phyloP scores from a whole-genome alignment of 2,113 vertebrate genomes.

The Circaetus gallicus region DNA sequence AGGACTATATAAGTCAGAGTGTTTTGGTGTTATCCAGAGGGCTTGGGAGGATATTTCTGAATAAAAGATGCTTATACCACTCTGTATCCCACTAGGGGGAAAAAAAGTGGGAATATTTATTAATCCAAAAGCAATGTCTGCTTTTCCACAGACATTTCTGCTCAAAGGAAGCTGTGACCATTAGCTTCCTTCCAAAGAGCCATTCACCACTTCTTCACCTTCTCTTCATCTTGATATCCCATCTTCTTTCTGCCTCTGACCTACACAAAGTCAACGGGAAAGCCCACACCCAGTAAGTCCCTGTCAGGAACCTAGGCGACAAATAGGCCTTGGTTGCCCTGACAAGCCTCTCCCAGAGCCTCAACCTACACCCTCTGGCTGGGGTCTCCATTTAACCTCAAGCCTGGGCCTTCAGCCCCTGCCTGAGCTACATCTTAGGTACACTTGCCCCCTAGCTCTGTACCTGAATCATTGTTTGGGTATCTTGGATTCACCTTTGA shows the following conservation, averaged over 20 bases:
- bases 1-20: neutral
- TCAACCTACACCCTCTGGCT: neutral
- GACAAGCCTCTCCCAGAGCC: neutral
- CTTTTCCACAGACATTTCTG: neutral
- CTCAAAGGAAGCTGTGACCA: neutral
- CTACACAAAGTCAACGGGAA: neutral
- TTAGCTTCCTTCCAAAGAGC: neutral
- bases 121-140: neutral
- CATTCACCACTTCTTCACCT: neutral
- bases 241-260: neutral
- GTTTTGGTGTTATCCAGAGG: neutral
- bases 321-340: neutral
- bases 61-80: neutral
- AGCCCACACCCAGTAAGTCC: neutral
- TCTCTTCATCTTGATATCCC: neutral
- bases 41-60: neutral
- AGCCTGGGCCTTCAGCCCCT: neutral
- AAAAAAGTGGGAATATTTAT: neutral
- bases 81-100: neutral
- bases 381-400: neutral
- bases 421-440: neutral
- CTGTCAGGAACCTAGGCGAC: neutral
- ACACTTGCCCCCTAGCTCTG: neutral
- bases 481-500: neutral
- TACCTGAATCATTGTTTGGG: neutral